These are phyloP conservation scores for Mylabris phalerata DNA, from an alignment of 1,140 invertebrate genomes.

Conservation along the genomic window DNA sequence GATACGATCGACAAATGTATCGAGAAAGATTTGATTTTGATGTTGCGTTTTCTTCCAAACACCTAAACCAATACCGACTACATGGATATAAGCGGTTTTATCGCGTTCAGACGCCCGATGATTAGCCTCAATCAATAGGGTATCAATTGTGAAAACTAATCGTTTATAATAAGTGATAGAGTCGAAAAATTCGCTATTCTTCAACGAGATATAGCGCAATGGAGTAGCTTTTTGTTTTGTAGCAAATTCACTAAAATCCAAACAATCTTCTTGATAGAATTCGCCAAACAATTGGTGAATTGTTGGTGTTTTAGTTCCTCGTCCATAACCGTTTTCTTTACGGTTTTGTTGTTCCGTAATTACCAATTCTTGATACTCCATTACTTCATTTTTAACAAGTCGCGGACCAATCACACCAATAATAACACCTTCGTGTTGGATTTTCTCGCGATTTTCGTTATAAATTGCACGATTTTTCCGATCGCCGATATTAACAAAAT, in stretches of 20 bases:
- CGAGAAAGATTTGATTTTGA: slow-evolving; percentile 44
- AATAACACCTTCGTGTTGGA: slow-evolving; percentile 29
- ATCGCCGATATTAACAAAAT: slow-evolving; percentile 30
- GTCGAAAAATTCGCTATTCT: slow-evolving; percentile 27
- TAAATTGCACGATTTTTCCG: slow-evolving; percentile 26
- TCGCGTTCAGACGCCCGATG: slow-evolving; percentile 28
- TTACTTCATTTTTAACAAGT: slow-evolving; percentile 41
- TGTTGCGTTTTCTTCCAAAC: slow-evolving; percentile 46
- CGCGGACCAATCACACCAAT: slow-evolving; percentile 44
- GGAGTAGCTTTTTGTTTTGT: not conserved
- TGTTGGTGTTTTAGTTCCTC: slow-evolving; percentile 10
- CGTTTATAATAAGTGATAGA: slow-evolving; percentile 35
- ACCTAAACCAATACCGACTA: slow-evolving; percentile 46
- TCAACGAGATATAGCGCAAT: no score
- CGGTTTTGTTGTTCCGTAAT: slow-evolving; percentile 43
- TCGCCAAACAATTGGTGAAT: slow-evolving; percentile 22
- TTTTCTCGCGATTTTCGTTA: slow-evolving; percentile 10
- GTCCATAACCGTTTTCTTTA: slow-evolving; percentile 41
- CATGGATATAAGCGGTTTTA: slow-evolving; percentile 35
- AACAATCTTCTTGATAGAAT: slow-evolving; percentile 30
- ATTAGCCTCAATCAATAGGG: slow-evolving; percentile 35
- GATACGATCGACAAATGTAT: slow-evolving; percentile 43
- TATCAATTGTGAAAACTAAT: slow-evolving; percentile 34
- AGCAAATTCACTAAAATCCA: slow-evolving; percentile 15
- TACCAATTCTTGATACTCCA: slow-evolving; percentile 47